Conservation (phyloP, 2,888 invertebrate species). For the Hirtodrosophila alboralis region DNA sequence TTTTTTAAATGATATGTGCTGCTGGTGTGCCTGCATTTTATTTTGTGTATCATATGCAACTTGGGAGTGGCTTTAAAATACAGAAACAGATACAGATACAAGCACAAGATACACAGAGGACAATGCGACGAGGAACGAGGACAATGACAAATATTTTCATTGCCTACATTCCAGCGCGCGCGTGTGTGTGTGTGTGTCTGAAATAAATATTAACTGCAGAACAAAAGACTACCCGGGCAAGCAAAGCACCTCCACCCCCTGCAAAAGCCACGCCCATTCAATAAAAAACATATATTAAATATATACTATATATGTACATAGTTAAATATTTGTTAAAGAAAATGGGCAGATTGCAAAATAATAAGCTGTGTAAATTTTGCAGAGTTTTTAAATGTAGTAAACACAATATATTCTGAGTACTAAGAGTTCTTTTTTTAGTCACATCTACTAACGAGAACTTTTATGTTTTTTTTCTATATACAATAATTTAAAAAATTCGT, state of each 20-base stretch:
- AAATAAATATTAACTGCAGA: conserved; percentile 39
- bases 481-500: too few species aligned
- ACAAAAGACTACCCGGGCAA: conserved; percentile 4
- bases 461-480: too few species aligned
- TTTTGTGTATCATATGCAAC: conserved; percentile 33
- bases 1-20: too few species aligned
- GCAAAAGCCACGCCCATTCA: conserved; percentile 1
- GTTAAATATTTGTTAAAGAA: too few species aligned
- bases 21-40: conserved; percentile 28
- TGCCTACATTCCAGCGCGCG: conserved; percentile 67
- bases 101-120: conserved; percentile 8
- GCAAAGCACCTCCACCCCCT: not conserved
- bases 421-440: too few species aligned
- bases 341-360: too few species aligned
- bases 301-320: not conserved
- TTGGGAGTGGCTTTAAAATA: conserved; percentile 73
- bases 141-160: conserved; percentile 59
- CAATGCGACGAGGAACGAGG: conserved; percentile 16
- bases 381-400: too few species aligned
- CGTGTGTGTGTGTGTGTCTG: conserved; percentile 2
- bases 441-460: too few species aligned
- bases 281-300: too few species aligned
- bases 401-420: too few species aligned
- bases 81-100: conserved; percentile 7
- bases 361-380: too few species aligned